Evolutionary conservation across 1,140 invertebrate species (phyloP).

Genomic region (Probaryconus sp.): DNA sequence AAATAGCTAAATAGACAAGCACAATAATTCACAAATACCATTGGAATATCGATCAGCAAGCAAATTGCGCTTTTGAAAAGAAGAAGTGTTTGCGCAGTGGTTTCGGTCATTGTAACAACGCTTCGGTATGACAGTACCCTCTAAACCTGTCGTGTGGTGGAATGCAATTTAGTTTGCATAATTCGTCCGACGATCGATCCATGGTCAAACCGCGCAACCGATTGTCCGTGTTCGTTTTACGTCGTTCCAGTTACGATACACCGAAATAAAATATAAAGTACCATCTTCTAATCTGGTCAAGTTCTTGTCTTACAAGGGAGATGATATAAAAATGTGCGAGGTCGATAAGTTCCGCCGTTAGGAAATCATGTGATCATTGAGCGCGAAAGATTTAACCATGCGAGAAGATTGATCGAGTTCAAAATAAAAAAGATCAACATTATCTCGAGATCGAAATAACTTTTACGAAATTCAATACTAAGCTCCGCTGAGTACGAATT

Average conservation of each 20-base stretch:
- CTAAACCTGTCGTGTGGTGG: slow-evolving; percentile 33
- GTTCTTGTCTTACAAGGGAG: slow-evolving; percentile 42
- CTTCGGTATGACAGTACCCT: slow-evolving; percentile 36
- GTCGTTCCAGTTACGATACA: slow-evolving; percentile 63
- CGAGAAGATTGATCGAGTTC: slow-evolving; percentile 61
- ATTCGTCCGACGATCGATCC: slow-evolving; percentile 70
- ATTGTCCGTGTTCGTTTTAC: slow-evolving; percentile 62
- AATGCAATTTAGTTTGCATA: slow-evolving; percentile 74
- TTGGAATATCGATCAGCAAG: slow-evolving; percentile 50
- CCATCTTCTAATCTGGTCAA: slow-evolving; percentile 33
- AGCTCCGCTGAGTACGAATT: no score
- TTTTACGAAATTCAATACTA: neutral
- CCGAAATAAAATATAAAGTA: slow-evolving; percentile 25
- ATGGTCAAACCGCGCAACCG: slow-evolving; percentile 55
- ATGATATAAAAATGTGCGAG: slow-evolving; percentile 65
- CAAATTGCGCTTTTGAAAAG: slow-evolving; percentile 58
- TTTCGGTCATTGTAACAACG: slow-evolving; percentile 44
- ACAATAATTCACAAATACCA: slow-evolving; percentile 37
- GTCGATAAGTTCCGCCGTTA: slow-evolving; percentile 56
- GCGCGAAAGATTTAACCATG: slow-evolving; percentile 71
- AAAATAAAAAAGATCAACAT: slow-evolving; percentile 19
- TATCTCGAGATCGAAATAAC: slow-evolving; percentile 16
- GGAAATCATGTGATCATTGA: slow-evolving; percentile 73
- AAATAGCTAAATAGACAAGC: slow-evolving; percentile 46
- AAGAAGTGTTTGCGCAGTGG: slow-evolving; percentile 51